Percentiles rank a stretch among this genome's conserved stretches.
These are phyloP conservation scores for Eupeodes latifasciatus DNA, from an alignment of 2,888 invertebrate species.

Conservation along the genomic window DNA sequence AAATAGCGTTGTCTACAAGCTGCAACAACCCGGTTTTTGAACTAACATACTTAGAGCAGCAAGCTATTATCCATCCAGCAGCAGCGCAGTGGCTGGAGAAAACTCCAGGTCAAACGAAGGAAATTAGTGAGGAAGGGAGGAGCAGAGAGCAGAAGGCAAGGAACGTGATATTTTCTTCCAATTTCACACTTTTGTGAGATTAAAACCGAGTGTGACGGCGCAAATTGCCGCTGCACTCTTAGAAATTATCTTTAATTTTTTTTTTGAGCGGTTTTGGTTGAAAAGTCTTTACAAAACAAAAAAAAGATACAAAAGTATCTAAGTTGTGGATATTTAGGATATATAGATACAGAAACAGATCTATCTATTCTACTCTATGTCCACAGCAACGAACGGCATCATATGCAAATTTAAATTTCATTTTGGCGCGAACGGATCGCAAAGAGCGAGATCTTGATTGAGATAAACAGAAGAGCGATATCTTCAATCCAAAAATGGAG, in stretches of 20 bases:
- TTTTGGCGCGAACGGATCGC: slow-evolving; percentile 72
- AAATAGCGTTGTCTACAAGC: background rate
- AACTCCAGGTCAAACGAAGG: slow-evolving; percentile 59
- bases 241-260: slow-evolving; percentile 20
- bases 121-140: slow-evolving; percentile 3
- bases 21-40: slow-evolving; percentile 26
- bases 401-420: slow-evolving; percentile 72
- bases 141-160: background rate
- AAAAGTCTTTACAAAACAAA: slow-evolving; percentile 10
- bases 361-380: too few relatives aligned
- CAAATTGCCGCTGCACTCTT: slow-evolving; percentile 65
- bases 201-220: slow-evolving; percentile 71
- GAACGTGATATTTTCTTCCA: slow-evolving; percentile 62
- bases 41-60: background rate
- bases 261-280: slow-evolving; percentile 3
- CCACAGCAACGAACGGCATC: background rate
- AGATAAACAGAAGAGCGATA: slow-evolving; percentile 48
- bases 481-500: slow-evolving; percentile 31
- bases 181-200: slow-evolving; percentile 73
- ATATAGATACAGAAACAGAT: background rate
- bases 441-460: slow-evolving; percentile 61
- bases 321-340: background rate
- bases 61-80: background rate
- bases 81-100: background rate
- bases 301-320: slow-evolving; percentile 21